Base-by-base conservation (phyloP, 2,888 invertebrate genomes). In the Scrobipalpa atriplicella region DNA sequence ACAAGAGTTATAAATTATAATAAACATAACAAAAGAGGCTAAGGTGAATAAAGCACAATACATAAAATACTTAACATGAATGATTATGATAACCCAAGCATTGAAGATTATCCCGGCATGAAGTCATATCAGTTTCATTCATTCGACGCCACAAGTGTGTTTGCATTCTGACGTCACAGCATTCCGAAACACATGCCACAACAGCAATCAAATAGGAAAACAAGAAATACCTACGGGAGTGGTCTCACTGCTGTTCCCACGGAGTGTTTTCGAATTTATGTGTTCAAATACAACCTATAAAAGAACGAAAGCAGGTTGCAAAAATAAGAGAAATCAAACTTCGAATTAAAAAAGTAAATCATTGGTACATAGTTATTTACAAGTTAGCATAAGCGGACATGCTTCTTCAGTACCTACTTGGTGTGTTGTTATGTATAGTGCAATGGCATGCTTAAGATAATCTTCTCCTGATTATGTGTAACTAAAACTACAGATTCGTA, bases 191-290 rank as follows among this genome's bases (percentile, higher is more conserved):
- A 64, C 61, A 75, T 65, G 67, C 68, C 72, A 73, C 36, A 61
- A 43, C 64, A 68, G 43, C 68, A 67, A 72, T 65, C 71, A 81
- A 81, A 72, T 76, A 77, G 76, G 81, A 81, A 79, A 81, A 83
- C 84, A 78, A 74, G 75, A 77, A 94, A 94, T 95, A 95, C 95
- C 94, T 95, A 96, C 95, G 91, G 95, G 95, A 76, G 94, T 94
- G 80, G 90, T 92, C 86, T 95, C 96, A 93, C 93, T 90, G 92
- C 93, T 75, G 79, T 83, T 85, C 82, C 83, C 86, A 71, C 89
- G 87, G 66, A 82, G 84, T 85, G 83, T 82, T 85, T 88, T 82
- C 79, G 85, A 85, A 89, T 85, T 86, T 86, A 90, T 90, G 93
- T 93, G 91, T 87, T 94, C 90, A 92, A 91, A 93, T 90, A 93